Evolutionary conservation across 2,113 vertebrate genomes (phyloP), one percentile per base, ranked within the genome.

Genomic region (Machaerirhynchus nigripectus): DNA sequence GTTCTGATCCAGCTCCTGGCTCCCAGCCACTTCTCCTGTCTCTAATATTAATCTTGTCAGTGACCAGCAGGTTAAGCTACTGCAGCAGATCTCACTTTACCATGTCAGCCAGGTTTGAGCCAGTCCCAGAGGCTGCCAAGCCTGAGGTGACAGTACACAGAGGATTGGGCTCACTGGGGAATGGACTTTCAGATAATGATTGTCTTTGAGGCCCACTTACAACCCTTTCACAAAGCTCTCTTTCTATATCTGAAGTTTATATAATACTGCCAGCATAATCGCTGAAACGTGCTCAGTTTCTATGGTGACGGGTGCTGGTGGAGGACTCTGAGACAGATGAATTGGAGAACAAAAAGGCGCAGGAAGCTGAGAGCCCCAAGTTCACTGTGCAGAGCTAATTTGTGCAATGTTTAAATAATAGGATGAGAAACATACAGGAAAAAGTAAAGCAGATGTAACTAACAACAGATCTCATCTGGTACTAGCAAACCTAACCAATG

Each of bases 271-370:
- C 79, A 96, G 68, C 50, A 44, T 76, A 95, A 94, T 93, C 90
- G 78, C 44, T 93, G 91, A 82, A 97, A 93, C 95, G 91, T 95
- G 91, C 91, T 90, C 61, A 11, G 97, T 97, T 97, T 88, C 97
- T 96, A 97, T 97, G 96, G 97, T 88, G 96, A 97, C 44, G 39
- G 33, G 64, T 87, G 75, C 96, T 95, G 92, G 37, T 90, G 69
- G 84, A 96, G 96, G 91, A 88, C 88, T 97, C 94, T 63, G 74
- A 96, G 90, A 75, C 75, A 88, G 94, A 93, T 35, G 78, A 96
- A 79, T 73, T 75, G 88, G 63, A 95, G 93, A 97, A 97, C 78
- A 97, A 97, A 97, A 95, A 92, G 64, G 60, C 3, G 0, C 92
- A 95, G 81, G 85, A 95, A 96, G 80, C 90, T 0, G 3, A 92